Conservation (phyloP, 2,113 vertebrate genomes). For the Tachysurus vachellii region DNA sequence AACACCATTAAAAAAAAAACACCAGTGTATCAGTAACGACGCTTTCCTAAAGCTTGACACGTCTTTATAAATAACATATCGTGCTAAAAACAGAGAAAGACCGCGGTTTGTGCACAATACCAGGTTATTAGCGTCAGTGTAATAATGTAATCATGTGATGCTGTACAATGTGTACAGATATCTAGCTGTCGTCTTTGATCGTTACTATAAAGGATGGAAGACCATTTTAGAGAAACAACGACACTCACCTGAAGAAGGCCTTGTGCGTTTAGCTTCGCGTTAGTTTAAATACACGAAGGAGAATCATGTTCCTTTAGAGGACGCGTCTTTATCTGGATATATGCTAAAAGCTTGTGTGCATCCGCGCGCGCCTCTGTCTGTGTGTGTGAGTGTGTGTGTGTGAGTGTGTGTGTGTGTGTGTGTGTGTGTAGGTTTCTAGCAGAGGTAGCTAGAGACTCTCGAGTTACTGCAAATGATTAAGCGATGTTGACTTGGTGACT, state of each 20-base stretch:
- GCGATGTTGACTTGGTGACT: not conserved
- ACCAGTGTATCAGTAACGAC: not conserved
- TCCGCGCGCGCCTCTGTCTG: not conserved
- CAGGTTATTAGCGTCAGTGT: not conserved
- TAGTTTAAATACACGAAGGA: constrained; percentile 1
- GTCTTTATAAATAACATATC: not conserved
- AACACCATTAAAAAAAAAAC: not conserved
- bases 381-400: not conserved
- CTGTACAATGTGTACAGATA: not conserved
- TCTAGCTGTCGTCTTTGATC: not conserved
- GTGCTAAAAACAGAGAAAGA: not conserved
- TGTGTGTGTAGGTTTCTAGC: constrained; percentile 14
- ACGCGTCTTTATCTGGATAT: constrained; percentile 31
- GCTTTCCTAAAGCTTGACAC: not conserved
- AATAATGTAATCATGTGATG: not conserved
- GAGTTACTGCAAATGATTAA: not conserved
- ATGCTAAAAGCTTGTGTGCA: constrained; percentile 14
- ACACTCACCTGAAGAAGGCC: constrained; percentile 35
- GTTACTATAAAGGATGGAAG: not conserved
- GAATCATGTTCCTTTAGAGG: not conserved
- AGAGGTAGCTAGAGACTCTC: not conserved
- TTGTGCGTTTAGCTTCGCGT: not conserved
- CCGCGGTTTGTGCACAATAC: not conserved
- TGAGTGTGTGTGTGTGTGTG: not conserved
- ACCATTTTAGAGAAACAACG: not conserved